phyloP scores from a whole-genome alignment of 1,140 invertebrate genomes.

The Achroia grisella region DNA sequence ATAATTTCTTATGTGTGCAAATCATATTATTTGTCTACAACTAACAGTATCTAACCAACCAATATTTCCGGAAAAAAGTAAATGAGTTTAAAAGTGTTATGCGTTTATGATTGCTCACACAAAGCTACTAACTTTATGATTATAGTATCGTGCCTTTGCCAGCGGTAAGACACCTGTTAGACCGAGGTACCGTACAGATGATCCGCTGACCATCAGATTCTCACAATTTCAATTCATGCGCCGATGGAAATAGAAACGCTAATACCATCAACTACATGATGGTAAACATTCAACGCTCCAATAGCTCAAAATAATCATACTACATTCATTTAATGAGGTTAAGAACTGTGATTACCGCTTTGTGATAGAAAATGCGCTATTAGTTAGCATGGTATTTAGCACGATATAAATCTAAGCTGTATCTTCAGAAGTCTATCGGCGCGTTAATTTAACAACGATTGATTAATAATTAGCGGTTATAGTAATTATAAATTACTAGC shows the following conservation, averaged over 20 bases:
- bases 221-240: slow-evolving; percentile 7
- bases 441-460: no score
- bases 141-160: slow-evolving; percentile 9
- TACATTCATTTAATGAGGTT: slow-evolving; percentile 28
- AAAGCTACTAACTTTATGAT: slow-evolving; percentile 4
- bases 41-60: no score
- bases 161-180: slow-evolving; percentile 24
- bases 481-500: no score
- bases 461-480: no score
- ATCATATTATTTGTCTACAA: no score
- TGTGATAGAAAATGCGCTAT: neutral
- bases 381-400: slow-evolving; percentile 11
- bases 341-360: slow-evolving; percentile 24
- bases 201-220: slow-evolving; percentile 26
- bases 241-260: neutral
- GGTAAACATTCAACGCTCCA: slow-evolving; percentile 16
- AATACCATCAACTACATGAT: slow-evolving; percentile 7
- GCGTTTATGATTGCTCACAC: no score
- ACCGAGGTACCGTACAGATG: slow-evolving; percentile 31
- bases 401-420: neutral
- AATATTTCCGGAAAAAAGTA: no score
- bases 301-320: slow-evolving; percentile 27
- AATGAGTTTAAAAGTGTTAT: no score
- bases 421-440: no score
- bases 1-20: no score